Base-by-base conservation (phyloP, 2,888 invertebrate species). In the Tineola bisselliella region DNA sequence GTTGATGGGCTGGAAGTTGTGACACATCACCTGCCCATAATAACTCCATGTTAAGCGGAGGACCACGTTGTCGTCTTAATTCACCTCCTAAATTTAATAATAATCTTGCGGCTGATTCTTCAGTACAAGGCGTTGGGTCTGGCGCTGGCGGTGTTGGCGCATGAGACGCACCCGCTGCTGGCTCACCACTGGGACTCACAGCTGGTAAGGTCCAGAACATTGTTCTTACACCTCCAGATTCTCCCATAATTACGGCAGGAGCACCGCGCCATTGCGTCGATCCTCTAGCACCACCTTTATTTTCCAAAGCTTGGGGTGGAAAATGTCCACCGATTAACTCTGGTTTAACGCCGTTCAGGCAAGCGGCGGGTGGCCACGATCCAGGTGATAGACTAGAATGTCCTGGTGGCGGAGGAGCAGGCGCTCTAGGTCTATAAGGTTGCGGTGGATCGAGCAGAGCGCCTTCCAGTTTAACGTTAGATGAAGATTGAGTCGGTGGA, bases 171-270 rank as follows among this genome's bases (percentile, higher is more conserved):
- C 84, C 79, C 25, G 87, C 76, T 8, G 81, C 75, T 8, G 67
- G 80, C 75, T 90, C 82, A 44, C 79, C 89, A 52, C 88, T 86
- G 44, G 90, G 74, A 38, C 77, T 77, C 1, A 84, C 89, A 44
- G 90, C 90, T 59, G 90, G 89, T 17, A 90, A 79, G 61, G 90
- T 90, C 90, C 90, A 90, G 63, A 90, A 90, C 90, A 90, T 90
- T 19, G 90, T 90, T 57, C 92, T 88, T 0, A 96, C 96, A 48
- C 96, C 94, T 61, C 96, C 96, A 44, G 95, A 94, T 79, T 96
- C 96, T 59, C 96, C 96, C 95, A 96, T 95, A 67, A 96, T 94
- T 64, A 96, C 96, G 58, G 95, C 94, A 31, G 96, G 96, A 60
- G 96, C 93, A 70, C 77, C 92, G 71, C 84, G 90, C 86, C 84